Base-by-base conservation (phyloP, 2,888 invertebrate species). In the Drosophila tanythrix region DNA sequence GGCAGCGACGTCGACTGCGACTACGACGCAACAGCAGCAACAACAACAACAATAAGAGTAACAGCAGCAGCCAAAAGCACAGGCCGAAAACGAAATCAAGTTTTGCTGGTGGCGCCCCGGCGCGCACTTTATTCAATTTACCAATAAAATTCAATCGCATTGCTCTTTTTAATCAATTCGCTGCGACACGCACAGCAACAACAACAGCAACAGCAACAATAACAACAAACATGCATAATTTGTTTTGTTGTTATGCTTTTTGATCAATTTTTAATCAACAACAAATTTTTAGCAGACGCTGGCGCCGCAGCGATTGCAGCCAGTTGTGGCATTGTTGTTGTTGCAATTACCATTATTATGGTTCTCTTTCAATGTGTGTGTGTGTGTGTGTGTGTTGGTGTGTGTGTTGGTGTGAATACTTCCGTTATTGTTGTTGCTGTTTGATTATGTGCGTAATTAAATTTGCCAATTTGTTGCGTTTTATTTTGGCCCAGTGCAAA, bases 81-180 rank as follows among this genome's bases (percentile, higher is more conserved):
- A 40, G 29, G 15, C 50, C 50, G 36, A 52, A 48, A 46, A 74
- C 64, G 65, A 46, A 68, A 70, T 67, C 72, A 82, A 76, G 88
- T 84, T 84, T 74, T 64, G 75, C 53, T 64, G 69, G 55, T 60
- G 74, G 61, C 61, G 56, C 66, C 79, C 73, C 65, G 66, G 70
- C 69, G 87, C 80, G 89, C 83, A 86, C 80, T 85, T 86, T 86
- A 86, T 92, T 92, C 92, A 92, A 92, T 92, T 92, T 92, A 83
- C 91, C 91, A 92, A 92, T 92, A 91, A 92, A 91, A 89, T 91
- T 82, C 91, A 92, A 92, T 92, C 91, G 89, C 90, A 82, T 86
- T 85, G 86, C 88, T 86, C 85, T 88, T 92, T 92, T 91, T 92
- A 92, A 91, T 92, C 91, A 92, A 91, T 91, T 91, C 90, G 82